Evolutionary conservation across 2,113 vertebrate genomes (phyloP).

Genomic region (Nettapus auritus): DNA sequence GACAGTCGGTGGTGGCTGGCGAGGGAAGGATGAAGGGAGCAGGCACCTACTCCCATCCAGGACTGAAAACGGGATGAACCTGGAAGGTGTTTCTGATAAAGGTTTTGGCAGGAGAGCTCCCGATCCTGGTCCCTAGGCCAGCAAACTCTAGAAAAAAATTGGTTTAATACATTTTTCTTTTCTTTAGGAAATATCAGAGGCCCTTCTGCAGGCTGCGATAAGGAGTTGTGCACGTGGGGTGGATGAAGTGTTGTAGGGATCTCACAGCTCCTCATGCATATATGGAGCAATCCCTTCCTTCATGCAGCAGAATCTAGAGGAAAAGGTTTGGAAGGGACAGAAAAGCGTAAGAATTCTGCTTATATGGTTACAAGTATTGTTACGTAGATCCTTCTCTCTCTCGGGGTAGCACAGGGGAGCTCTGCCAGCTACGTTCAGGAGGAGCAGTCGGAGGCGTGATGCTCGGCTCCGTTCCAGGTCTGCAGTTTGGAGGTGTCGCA

Average conservation of each 20-base stretch:
- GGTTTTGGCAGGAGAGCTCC: neutral
- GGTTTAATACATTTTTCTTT: too few relatives aligned
- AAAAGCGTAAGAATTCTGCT: neutral
- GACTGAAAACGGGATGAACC: neutral
- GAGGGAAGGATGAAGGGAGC: neutral
- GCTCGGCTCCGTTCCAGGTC: neutral
- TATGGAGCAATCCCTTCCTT: neutral
- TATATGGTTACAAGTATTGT: neutral
- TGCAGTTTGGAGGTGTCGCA: neutral
- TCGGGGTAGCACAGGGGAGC: neutral
- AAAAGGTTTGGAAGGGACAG: neutral
- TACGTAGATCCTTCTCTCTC: neutral
- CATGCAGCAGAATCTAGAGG: neutral
- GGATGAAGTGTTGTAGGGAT: neutral
- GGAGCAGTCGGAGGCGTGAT: neutral
- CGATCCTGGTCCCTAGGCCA: neutral
- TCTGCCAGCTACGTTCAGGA: neutral
- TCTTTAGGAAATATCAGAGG: neutral
- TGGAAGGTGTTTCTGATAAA: neutral
- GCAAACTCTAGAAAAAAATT: neutral
- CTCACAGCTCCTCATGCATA: neutral
- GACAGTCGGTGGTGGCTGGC: neutral
- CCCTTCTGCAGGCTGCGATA: neutral
- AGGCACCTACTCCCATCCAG: neutral
- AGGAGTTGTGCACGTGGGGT: fast-evolving